Base-by-base conservation (phyloP, 2,113 vertebrate genomes). In the Oophaga pumilio region DNA sequence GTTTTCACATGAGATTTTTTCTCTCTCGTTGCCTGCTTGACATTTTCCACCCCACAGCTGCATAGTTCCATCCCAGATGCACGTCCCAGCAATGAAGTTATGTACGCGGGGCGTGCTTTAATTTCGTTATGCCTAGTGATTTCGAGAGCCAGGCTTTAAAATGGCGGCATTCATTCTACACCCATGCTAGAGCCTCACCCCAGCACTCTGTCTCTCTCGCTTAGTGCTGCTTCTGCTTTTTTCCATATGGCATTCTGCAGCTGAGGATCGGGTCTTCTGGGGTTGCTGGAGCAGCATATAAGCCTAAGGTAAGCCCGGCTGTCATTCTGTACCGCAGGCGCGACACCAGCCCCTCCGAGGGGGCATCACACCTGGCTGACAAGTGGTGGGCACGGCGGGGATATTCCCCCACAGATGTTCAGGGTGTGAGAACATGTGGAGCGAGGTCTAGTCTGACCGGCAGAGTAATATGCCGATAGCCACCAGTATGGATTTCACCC, bases 41-140 rank as follows among this genome's bases (percentile, higher is more conserved):
- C 91, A 85, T 89, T 89, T 90, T 88, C 76, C 88, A 89, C 89
- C 90, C 83, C 85, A 59, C 86, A 62, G 90, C 82, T 82, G 90
- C 89, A 22, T 87, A 81, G 89, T 89, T 71, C 80, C 82, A 90
- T 84, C 89, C 68, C 20, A 76, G 87, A 82, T 84, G 89, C 90
- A 80, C 77, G 91, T 91, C 92, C 91, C 91, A 89, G 92, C 87
- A 89, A 52, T 57, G 88, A 92, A 93, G 89, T 92, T 92, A 15
- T 89, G 90, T 80, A 90, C 90, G 90, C 85, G 91, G 92, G 91
- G 90, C 90, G 92, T 84, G 89, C 90, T 90, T 89, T 88, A 91
- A 92, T 92, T 91, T 91, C 91, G 91, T 91, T 90, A 88, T 91
- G 90, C 90, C 90, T 92, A 90, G 91, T 88, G 92, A 90, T 92